phyloP scores from a whole-genome alignment of 2,113 vertebrate genomes.

The Thalassoma bifasciatum region DNA sequence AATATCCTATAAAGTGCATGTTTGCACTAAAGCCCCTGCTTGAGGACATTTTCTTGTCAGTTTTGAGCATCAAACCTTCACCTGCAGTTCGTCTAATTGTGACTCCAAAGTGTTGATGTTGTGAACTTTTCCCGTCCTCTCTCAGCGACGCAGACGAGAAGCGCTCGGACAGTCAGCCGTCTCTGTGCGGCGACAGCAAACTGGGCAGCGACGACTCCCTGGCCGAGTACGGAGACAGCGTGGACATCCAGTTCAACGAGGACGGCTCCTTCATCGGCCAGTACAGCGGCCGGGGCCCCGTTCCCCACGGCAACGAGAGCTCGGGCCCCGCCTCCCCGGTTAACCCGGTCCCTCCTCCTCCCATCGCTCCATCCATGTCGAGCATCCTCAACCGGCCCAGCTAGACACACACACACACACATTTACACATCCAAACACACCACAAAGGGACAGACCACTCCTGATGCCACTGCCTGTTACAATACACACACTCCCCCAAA shows the following conservation, averaged over 20 bases:
- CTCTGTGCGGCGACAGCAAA: slow-evolving; percentile 86
- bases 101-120: no score
- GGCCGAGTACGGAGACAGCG: slow-evolving; percentile 92
- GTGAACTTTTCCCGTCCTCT: neutral
- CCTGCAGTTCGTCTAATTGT: no score
- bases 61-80: no score
- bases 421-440: slow-evolving; percentile 37
- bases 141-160: slow-evolving; percentile 91
- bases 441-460: slow-evolving; percentile 46
- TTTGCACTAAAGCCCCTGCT: no score
- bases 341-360: slow-evolving; percentile 77
- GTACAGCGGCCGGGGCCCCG: slow-evolving; percentile 87
- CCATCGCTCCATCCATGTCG: slow-evolving; percentile 80
- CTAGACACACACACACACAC: slow-evolving; percentile 53
- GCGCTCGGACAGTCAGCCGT: slow-evolving; percentile 88
- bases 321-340: slow-evolving; percentile 89
- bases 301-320: slow-evolving; percentile 84
- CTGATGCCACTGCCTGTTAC: slow-evolving; percentile 65
- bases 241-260: slow-evolving; percentile 95
- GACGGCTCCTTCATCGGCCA: slow-evolving; percentile 95
- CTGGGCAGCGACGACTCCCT: slow-evolving; percentile 91
- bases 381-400: slow-evolving; percentile 75
- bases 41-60: no score
- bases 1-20: no score
- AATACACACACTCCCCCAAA: slow-evolving; percentile 38